Evolutionary conservation across 2,888 invertebrate species (phyloP).

Genomic region (Eupithecia pulchellata): DNA sequence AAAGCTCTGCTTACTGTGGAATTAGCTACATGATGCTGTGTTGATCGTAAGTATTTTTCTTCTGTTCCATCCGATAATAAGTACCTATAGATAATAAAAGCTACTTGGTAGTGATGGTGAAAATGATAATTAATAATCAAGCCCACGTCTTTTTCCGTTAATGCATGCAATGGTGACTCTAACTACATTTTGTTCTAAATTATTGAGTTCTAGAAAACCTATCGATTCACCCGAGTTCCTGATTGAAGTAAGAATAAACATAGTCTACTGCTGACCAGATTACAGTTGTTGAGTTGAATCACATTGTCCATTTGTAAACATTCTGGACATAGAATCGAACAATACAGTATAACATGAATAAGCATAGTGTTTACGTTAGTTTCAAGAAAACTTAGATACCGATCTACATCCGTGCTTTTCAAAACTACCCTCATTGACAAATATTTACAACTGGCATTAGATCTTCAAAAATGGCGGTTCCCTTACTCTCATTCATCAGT

Average conservation of each 20-base stretch:
- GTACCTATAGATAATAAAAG: no score
- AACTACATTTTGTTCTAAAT: neutral
- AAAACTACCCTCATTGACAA: conserved; percentile 65
- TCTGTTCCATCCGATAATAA: no score
- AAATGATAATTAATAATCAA: neutral
- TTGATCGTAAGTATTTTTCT: no score
- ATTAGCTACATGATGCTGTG: no score
- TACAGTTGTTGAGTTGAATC: conserved; percentile 1
- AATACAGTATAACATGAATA: conserved; percentile 7
- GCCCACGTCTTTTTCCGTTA: neutral
- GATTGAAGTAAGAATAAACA: neutral
- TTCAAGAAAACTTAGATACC: conserved; percentile 27
- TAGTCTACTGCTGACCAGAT: neutral
- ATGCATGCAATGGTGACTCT: neutral
- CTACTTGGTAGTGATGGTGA: neutral
- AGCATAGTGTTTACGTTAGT: conserved; percentile 10
- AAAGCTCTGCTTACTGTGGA: no score
- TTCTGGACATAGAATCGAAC: neutral
- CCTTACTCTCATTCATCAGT: conserved; percentile 49
- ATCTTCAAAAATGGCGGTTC: conserved; percentile 44
- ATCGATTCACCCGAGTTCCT: neutral
- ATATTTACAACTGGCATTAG: conserved; percentile 75
- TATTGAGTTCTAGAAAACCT: neutral
- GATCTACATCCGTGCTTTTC: conserved; percentile 46
- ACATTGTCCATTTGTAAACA: neutral